Evolutionary conservation across 2,888 invertebrate species (phyloP).

Genomic region (Nymphalis polychloros): DNA sequence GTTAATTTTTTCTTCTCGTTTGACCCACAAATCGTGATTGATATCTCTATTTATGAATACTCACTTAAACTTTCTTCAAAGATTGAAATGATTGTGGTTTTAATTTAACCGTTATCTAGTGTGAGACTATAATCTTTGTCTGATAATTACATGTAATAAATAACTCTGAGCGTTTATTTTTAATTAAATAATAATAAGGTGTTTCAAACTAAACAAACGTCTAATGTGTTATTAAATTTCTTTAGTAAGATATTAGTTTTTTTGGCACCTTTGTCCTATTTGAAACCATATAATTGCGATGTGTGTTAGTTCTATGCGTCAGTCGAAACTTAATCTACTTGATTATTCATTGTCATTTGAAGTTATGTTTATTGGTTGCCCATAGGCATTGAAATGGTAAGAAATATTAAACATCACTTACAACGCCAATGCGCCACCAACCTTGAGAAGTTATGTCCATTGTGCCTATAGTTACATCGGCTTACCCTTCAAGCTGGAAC

Average conservation of each 20-base stretch:
- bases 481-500: no score
- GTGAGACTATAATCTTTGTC: slow-evolving; percentile 19
- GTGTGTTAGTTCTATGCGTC: no score
- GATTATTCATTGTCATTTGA: no score
- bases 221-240: neutral
- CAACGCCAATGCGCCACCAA: no score
- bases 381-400: no score
- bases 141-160: slow-evolving; percentile 21
- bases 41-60: slow-evolving; percentile 39
- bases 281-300: no score
- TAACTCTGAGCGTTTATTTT: slow-evolving; percentile 12
- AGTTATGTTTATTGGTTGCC: no score
- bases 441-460: no score
- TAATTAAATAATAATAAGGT: slow-evolving; percentile 8
- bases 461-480: no score
- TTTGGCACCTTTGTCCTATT: neutral
- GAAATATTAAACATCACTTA: no score
- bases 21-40: slow-evolving; percentile 38
- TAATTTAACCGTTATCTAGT: slow-evolving; percentile 34
- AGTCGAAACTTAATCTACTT: no score
- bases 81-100: slow-evolving; percentile 20
- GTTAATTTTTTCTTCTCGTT: slow-evolving; percentile 18
- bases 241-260: neutral
- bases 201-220: neutral
- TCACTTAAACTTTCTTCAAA: slow-evolving; percentile 27